phyloP scores from a whole-genome alignment of 2,797 vertebrate genomes.

The Poecile montanus region DNA sequence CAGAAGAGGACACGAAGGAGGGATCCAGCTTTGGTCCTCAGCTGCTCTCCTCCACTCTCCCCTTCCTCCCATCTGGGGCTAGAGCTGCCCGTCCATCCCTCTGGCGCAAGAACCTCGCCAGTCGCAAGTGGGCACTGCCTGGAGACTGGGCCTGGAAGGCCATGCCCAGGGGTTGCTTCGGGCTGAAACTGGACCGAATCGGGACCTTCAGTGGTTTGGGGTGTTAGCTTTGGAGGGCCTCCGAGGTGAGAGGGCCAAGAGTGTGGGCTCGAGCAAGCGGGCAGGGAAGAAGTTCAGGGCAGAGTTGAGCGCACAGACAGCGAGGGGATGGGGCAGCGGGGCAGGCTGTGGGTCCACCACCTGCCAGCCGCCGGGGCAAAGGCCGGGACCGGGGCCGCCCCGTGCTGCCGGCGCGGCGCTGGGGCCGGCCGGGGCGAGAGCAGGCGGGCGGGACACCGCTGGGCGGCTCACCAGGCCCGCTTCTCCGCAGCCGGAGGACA shows the following conservation, averaged over 20 bases:
- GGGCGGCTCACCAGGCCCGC: not conserved
- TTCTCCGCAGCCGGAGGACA: not conserved
- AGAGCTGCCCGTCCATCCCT: conserved; percentile 40
- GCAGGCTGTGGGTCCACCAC: not conserved
- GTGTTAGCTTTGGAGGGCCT: conserved; percentile 76
- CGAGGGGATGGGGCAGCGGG: rapidly evolving
- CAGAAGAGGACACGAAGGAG: not conserved
- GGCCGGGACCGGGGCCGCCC: not conserved
- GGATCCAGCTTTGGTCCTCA: conserved; percentile 35
- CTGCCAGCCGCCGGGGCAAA: not conserved
- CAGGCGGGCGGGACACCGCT: not conserved
- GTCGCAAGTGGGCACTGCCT: conserved; percentile 79
- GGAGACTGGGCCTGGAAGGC: conserved; percentile 81
- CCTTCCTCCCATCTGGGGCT: not conserved
- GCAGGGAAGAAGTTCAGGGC: not conserved
- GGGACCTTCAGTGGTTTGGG: conserved; percentile 89
- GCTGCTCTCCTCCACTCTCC: not conserved
- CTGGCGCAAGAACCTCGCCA: conserved; percentile 79
- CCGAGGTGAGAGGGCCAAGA: not conserved
- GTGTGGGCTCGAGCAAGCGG: rapidly evolving
- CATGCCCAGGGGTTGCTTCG: conserved; percentile 86
- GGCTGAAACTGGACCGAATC: conserved; percentile 88
- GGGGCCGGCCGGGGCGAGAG: not conserved
- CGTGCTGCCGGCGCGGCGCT: not conserved
- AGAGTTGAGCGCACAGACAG: not conserved